Evolutionary conservation across 2,113 vertebrate species (phyloP), one percentile per base, ranked within the genome.

Genomic region (Girardinichthys multiradiatus): DNA sequence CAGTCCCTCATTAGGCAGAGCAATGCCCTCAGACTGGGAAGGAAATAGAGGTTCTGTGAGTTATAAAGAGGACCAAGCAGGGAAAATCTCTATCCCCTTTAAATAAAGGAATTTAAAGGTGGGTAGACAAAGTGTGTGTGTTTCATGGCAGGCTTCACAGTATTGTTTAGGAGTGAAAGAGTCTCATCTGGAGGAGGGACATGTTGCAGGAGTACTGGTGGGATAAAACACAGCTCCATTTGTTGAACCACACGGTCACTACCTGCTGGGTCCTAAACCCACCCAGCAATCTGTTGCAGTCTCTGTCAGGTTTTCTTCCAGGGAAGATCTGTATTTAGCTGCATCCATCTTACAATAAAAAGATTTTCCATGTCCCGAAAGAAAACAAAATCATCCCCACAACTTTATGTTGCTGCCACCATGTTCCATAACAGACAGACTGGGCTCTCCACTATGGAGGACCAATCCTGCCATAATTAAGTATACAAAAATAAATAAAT

Each of bases 161-260:
- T 63, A 85, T 89, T 89, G 87, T 90, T 88, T 62, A 73, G 64
- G 64, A 74, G 27, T 82, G 72, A 91, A 81, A 87, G 83, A 89
- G 59, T 67, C 71, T 73, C 77, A 72, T 85, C 80, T 83, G 79
- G 64, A 76, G 70, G 72, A 72, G 64, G 64, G 84, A 61, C 39
- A 71, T 61, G 70, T 66, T 75, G 72, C 70, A 58, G 77, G 65
- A 76, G 79, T 80, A 83, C 69, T 74, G 86, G 83, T 24, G 29
- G 75, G 39, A 77, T 39, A 57, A 74, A 81, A 91, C 81, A 89
- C 79, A 83, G 81, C 64, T 70, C 70, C 75, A 66, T 77, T 90
- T 87, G 74, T 89, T 90, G 74, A 76, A 68, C 31, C 78, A 77
- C 71, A 84, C 76, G 81, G 79, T 68, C n/a, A 72, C 77, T 88